These are phyloP conservation scores for Prochilodus magdalenae DNA, from an alignment of 2,113 vertebrate genomes.

Conservation along the genomic window DNA sequence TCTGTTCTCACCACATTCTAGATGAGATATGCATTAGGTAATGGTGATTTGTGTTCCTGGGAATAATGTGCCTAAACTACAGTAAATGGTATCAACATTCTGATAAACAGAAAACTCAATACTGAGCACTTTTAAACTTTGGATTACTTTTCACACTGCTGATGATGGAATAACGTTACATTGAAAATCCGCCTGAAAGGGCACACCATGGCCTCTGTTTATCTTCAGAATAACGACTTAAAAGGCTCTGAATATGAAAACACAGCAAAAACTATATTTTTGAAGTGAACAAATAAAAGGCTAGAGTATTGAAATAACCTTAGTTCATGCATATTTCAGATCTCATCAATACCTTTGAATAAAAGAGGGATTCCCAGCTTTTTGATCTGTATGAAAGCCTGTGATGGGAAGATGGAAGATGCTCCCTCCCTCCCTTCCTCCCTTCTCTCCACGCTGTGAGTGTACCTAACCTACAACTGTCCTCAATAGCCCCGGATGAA, in stretches of 20 bases:
- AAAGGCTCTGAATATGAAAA: not conserved
- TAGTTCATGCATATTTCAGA: slow-evolving; percentile 16
- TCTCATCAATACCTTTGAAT: slow-evolving; percentile 32
- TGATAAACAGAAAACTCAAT: not conserved
- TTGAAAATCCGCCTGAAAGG: not conserved
- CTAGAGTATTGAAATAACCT: not conserved
- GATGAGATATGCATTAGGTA: slow-evolving; percentile 15
- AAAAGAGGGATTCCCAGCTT: not conserved
- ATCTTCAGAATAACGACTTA: not conserved
- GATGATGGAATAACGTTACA: not conserved
- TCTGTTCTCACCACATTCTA: not conserved
- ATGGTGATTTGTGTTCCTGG: not conserved
- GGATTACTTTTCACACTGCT: not conserved
- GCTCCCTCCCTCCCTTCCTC: slow-evolving; percentile 9
- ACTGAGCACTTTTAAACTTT: not conserved
- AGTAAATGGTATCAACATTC: not conserved
- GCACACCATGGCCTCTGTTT: not conserved
- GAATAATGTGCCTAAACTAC: not conserved
- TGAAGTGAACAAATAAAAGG: slow-evolving; percentile 8
- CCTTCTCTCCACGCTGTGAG: slow-evolving; percentile 70
- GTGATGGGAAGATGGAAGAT: not conserved
- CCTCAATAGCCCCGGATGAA: slow-evolving; percentile 38
- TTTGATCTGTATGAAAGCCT: not conserved
- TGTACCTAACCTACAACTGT: slow-evolving; percentile 28
- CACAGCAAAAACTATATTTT: not conserved